Evolutionary conservation across 1,140 invertebrate genomes (phyloP).

Genomic region (Leucophenga varia): DNA sequence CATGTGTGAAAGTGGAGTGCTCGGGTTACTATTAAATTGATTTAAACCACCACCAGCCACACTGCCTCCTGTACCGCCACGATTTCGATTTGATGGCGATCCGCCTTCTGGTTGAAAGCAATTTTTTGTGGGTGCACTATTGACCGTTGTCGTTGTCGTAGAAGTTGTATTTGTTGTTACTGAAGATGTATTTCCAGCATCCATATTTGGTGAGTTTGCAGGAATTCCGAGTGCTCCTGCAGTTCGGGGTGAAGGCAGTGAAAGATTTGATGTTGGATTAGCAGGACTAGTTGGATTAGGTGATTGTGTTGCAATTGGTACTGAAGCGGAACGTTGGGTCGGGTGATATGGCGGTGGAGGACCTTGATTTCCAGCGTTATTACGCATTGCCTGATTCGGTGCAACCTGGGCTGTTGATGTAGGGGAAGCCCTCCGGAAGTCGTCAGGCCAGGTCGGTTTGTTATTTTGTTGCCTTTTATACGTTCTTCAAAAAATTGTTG

Average conservation of each 20-base stretch:
- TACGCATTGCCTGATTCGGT: slow-evolving; percentile 55
- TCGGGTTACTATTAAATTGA: slow-evolving; percentile 64
- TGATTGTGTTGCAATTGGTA: slow-evolving; percentile 75
- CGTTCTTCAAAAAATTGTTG: slow-evolving; percentile 77
- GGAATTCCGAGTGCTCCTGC: slow-evolving; percentile 59
- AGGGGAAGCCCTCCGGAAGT: too few relatives aligned
- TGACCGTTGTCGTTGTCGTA: background rate
- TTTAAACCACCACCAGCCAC: slow-evolving; percentile 16
- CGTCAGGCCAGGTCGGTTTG: background rate
- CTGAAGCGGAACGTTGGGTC: slow-evolving; percentile 78
- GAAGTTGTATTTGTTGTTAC: slow-evolving; percentile 11
- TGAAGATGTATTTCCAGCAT: slow-evolving; percentile 24
- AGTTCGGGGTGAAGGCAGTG: slow-evolving; percentile 69
- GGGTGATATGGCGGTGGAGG: slow-evolving; percentile 85
- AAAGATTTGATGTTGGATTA: slow-evolving; percentile 71
- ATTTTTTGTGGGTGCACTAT: slow-evolving; percentile 20
- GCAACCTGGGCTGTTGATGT: too few relatives aligned
- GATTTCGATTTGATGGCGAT: slow-evolving; percentile 39
- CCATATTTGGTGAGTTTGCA: slow-evolving; percentile 65
- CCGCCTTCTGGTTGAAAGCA: slow-evolving; percentile 29
- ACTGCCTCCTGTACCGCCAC: slow-evolving; percentile 7
- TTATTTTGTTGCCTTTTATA: slow-evolving; percentile 45
- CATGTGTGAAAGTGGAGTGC: slow-evolving; percentile 68
- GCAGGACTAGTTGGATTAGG: slow-evolving; percentile 72
- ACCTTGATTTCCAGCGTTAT: slow-evolving; percentile 65